Base-by-base conservation (phyloP, 2,888 invertebrate species). In the Liodrosophila aerea region DNA sequence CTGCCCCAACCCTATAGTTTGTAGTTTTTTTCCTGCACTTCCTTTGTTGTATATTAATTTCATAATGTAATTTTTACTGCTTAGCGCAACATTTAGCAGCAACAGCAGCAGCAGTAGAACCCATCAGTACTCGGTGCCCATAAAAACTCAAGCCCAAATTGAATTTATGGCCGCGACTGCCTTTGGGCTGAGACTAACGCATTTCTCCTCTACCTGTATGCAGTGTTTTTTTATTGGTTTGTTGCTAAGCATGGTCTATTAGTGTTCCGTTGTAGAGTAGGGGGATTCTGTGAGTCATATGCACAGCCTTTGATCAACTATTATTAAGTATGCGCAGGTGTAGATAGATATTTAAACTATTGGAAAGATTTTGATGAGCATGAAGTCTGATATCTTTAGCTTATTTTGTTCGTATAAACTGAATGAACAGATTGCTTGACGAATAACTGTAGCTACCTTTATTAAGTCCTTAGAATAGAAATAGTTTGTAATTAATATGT, bases 51-150 rank as follows among this genome's bases (percentile, higher is more conserved):
- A 54, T 62, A 72, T 72, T 72, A 73, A 73, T 73, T 70, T 73
- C 73, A 73, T 73, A 73, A 73, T 73, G 73, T 57, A 73, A 70
- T 73, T 73, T 72, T 73, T 70, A 66, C 65, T 66, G 66, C 70
- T 73, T 66, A 73, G 70, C 70, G 66, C 40, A 63, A 70, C 64
- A 61, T 72, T 64, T 67, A 63, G 56, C 44, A 29, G 33, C 45
- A 43, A 44, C 11, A 30, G 43, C 7, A 13, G 39, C 13, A 16
- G 7, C 4, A 3, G 50, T 4, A 40, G 8, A 7, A 5, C 34
- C 12, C 12, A 12, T 7, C 15, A 36, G 12, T 11, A 2, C 34
- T 8, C 13, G 11, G 4, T 34, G 7, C 13, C n/a, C n/a, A 8
- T 16, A n/a, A 16, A 37, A 37, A 15, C n/a, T 37, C 15, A 9